Evolutionary conservation across 2,113 vertebrate genomes (phyloP), one percentile per base, ranked within the genome.

Genomic region (Dasypus novemcinctus): DNA sequence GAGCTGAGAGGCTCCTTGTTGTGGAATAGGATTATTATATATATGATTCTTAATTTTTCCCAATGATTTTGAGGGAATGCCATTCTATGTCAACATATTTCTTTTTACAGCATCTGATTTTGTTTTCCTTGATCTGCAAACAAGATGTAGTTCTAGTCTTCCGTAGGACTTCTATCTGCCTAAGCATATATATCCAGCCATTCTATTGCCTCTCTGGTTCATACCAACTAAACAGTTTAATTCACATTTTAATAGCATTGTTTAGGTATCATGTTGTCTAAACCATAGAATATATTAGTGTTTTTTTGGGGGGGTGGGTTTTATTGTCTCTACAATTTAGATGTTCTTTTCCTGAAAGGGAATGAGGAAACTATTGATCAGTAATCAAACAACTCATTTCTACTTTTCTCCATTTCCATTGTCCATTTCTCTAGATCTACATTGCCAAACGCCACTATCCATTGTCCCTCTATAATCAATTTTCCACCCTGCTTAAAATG

Each of bases 81-180:
- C 64, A 83, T 92, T 6, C 20, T 90, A 59, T 84, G 12, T 92
- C 41, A 90, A 52, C 43, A 23, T 63, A 59, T 61, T 87, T 61
- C 57, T 92, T 92, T 93, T 69, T n/a, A 87, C 3, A 74, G 54
- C 82, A 38, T 87, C 36, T 64, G 84, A 84, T 61, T 92, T 93
- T 59, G 20, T 85, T 93, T 94, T 81, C 23, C 46, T 87, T 69
- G 7, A 38, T 92, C 66, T 90, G 52, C 3, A 69, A 46, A 38
- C 41, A n/a, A 46, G 69, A 69, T 41, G 1, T 68, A 31, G 10
- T 75, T 95, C 95, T 76, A 38, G 1, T 83, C 33, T 63, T 74
- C 49, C 33, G 3, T 5, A 52, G 52, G 46, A 66, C 33, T 76
- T 85, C 25, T 83, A 20, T 90, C 75, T 83, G 31, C 36, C 29